Evolutionary conservation across 2,113 vertebrate genomes (phyloP).

Genomic region (Sorex araneus): DNA sequence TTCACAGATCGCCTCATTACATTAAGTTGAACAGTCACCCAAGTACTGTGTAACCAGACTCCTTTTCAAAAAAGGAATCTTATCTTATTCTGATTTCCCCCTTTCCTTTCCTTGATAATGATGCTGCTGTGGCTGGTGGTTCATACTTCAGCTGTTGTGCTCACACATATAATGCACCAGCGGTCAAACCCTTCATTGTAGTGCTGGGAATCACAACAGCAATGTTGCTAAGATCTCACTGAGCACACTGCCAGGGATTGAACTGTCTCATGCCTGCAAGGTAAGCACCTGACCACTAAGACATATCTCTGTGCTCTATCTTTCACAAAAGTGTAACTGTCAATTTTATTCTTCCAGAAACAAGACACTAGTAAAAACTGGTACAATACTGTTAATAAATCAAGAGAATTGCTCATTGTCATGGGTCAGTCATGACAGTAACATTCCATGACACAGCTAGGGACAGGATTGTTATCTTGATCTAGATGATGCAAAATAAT

Average conservation of each 20-base stretch:
- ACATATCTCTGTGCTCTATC: neutral
- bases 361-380: neutral
- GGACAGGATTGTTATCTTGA: neutral
- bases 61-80: conserved; percentile 49
- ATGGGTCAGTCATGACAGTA: neutral
- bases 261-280: no score
- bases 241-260: no score
- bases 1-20: neutral
- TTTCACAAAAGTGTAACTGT: conserved; percentile 34
- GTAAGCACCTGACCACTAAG: no score
- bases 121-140: no score
- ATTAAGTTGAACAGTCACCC: neutral
- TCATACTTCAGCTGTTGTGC: no score
- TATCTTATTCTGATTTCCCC: no score
- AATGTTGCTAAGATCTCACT: no score
- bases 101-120: no score
- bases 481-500: neutral
- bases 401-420: neutral
- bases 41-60: neutral
- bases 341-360: neutral
- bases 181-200: no score
- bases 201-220: no score
- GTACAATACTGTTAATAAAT: neutral
- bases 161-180: no score
- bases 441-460: no score